Percentiles rank a stretch among this genome's conserved stretches.
Evolutionary conservation across 2,113 vertebrate genomes (phyloP).

Genomic region (Gobius niger): DNA sequence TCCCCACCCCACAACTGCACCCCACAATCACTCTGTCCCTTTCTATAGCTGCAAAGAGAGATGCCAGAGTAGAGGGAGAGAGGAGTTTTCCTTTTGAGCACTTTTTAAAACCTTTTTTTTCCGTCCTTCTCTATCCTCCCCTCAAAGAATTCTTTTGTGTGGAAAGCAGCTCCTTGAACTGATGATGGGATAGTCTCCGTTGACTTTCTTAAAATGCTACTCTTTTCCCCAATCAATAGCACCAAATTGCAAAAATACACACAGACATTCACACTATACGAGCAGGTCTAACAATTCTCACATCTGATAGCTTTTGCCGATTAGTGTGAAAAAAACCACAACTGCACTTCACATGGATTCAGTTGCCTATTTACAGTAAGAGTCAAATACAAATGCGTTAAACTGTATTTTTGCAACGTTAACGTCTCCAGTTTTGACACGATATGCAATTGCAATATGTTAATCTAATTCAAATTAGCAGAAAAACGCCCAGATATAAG

Average conservation of each 20-base stretch:
- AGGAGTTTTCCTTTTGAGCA: conserved; percentile 69
- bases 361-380: too few species aligned
- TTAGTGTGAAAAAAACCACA: neutral
- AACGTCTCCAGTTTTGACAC: too few species aligned
- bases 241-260: conserved; percentile 34
- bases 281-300: neutral
- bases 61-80: conserved; percentile 60
- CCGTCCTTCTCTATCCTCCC: conserved; percentile 61
- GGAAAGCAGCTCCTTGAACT: conserved; percentile 74
- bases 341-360: too few species aligned
- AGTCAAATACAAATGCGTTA: too few species aligned
- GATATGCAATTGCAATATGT: too few species aligned
- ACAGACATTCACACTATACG: neutral
- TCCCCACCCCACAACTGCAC: conserved; percentile 78
- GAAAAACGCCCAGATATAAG: too few species aligned
- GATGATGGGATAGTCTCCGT: conserved; percentile 56
- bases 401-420: too few species aligned
- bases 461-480: too few species aligned
- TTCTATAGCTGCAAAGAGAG: conserved; percentile 74
- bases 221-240: conserved; percentile 51
- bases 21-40: conserved; percentile 91
- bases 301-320: neutral
- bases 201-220: conserved; percentile 59
- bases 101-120: conserved; percentile 72
- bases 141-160: conserved; percentile 73